phyloP scores from a whole-genome alignment of 2,888 invertebrate species.

The Thysanoteuthis rhombus region DNA sequence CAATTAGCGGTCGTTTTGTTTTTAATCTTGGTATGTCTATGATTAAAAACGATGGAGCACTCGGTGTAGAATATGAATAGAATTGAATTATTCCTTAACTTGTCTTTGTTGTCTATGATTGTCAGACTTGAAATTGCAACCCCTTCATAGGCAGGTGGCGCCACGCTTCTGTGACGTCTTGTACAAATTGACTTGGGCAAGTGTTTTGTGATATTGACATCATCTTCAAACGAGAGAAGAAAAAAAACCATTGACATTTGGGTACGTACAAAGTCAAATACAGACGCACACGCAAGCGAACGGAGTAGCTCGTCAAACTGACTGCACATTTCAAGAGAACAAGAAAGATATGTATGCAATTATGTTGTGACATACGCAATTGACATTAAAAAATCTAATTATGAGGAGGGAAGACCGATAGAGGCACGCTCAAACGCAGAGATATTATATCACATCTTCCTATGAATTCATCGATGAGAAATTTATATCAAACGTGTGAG shows the following conservation, averaged over 20 bases:
- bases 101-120: background rate
- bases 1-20: background rate
- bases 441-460: background rate
- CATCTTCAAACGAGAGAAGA: background rate
- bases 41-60: background rate
- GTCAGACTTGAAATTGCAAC: background rate
- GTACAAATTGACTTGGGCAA: slow-evolving; percentile 12
- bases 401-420: background rate
- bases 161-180: background rate
- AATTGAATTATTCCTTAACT: background rate
- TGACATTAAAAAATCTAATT: background rate
- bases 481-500: background rate
- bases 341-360: background rate
- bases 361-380: background rate
- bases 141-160: background rate
- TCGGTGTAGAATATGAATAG: background rate
- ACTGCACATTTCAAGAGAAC: background rate
- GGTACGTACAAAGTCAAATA: background rate
- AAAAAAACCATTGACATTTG: background rate
- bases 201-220: background rate
- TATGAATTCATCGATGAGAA: background rate
- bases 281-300: background rate
- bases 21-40: background rate
- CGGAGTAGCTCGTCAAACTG: background rate
- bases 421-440: background rate